Evolutionary conservation across 1,140 invertebrate species (phyloP).

Genomic region (Harlomillsia oculata): DNA sequence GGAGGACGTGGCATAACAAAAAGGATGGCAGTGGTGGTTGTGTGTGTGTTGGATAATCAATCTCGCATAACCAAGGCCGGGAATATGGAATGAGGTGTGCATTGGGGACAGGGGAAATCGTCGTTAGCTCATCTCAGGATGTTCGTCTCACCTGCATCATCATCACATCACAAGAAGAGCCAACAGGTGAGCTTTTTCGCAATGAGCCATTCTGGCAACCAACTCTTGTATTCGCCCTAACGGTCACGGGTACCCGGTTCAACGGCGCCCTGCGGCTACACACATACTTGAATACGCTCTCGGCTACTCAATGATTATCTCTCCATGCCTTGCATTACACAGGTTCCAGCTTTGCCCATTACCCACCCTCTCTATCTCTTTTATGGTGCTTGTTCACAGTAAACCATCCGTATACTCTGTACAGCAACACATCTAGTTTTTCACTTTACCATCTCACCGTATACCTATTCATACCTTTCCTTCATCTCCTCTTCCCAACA

Average conservation of each 20-base stretch:
- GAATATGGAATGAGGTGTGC: slow-evolving; percentile 5
- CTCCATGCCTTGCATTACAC: not conserved
- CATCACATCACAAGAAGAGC: not conserved
- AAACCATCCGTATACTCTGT: not conserved
- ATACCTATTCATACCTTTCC: no score
- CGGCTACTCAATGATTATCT: slow-evolving; percentile 17
- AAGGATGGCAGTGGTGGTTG: slow-evolving; percentile 11
- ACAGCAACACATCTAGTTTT: not conserved
- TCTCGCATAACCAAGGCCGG: slow-evolving; percentile 24
- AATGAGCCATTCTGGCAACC: slow-evolving; percentile 18
- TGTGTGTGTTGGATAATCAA: slow-evolving; percentile 19
- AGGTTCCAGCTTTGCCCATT: not conserved
- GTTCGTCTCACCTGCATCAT: slow-evolving; percentile 22
- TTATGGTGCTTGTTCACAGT: not conserved
- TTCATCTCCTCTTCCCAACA: no score
- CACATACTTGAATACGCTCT: slow-evolving; percentile 24
- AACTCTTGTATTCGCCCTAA: slow-evolving; percentile 26
- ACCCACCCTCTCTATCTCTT: not conserved
- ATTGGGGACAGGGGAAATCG: no score
- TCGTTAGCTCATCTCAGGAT: not conserved
- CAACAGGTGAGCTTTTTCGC: slow-evolving; percentile 22
- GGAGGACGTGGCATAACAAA: slow-evolving; percentile 13
- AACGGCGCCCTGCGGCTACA: slow-evolving; percentile 24
- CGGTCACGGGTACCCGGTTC: slow-evolving; percentile 36
- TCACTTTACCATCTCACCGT: not conserved